Base-by-base conservation (phyloP, 2,113 vertebrate genomes). In the Microcebus jonahi region DNA sequence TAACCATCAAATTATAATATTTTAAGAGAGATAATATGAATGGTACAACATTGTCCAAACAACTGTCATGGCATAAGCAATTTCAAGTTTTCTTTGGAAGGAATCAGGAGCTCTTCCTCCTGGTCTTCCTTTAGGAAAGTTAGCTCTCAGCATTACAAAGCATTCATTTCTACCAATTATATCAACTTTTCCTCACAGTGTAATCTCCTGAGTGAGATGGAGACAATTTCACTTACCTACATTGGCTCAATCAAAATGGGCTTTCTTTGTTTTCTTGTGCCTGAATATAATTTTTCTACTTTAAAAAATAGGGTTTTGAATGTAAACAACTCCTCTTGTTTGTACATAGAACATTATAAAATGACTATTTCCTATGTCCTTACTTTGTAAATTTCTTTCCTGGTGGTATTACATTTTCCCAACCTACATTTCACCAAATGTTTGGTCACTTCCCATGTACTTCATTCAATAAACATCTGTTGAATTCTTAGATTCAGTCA, bases 351-450 rank as follows among this genome's bases (percentile, higher is more conserved):
- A 81, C 15, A 70, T 59, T 92, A 48, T 76, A 48, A 90, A 80
- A 91, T 84, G 21, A 53, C 53, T 29, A 89, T 5, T 84, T 80
- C 36, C 23, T 88, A 15, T 87, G 90, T 90, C 25, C 21, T 90
- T 83, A 53, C 15, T 84, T 94, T 81, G 29, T 90, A 55, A 71
- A 75, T 86, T 55, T 91, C 48, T 91, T 90, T 91, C 36, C 57
- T 94, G 31, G 71, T n/a, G 23, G 31, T 77, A 75, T 29, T 89
- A 82, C 1, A 59, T 84, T 71, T 95, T 95, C 80, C 42, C 14
- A 90, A 73, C 29, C 65, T 88, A 27, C 89, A 79, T 91, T 97
- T 98, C 61, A 89, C 18, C 67, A 79, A 94, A 80, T 65, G 3
- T 86, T 92, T 94, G 70, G 17, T 61, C 53, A 39, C 20, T 6